phyloP scores from a whole-genome alignment of 64 coral and sea anemone species.

The Montipora sp. region DNA sequence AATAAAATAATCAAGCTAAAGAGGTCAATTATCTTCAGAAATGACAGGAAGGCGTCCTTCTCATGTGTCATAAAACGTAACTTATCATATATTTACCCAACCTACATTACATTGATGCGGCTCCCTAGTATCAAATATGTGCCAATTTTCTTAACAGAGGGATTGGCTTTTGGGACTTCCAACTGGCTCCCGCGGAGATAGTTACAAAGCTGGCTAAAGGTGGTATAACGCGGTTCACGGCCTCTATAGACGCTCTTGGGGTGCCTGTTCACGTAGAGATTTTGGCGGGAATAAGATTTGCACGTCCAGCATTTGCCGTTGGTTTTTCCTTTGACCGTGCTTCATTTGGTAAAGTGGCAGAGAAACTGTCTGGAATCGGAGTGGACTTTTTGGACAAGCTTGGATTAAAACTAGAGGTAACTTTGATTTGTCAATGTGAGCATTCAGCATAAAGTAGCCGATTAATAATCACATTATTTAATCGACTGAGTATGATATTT shows the following conservation, averaged over 20 bases:
- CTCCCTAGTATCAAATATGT: neutral
- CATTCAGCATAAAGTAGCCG: too few relatives aligned
- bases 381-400: conserved; percentile 87
- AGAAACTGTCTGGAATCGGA: conserved; percentile 80
- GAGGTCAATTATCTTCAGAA: too few relatives aligned
- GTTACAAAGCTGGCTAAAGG: conserved; percentile 61
- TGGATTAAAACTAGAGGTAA: conserved; percentile 90
- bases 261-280: conserved; percentile 94
- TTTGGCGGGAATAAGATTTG: conserved; percentile 44
- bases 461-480: neutral
- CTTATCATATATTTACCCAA: too few relatives aligned
- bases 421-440: too few relatives aligned
- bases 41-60: too few relatives aligned
- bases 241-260: conserved; percentile 72
- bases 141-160: neutral
- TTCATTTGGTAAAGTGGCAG: conserved; percentile 84
- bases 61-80: too few relatives aligned
- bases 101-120: neutral
- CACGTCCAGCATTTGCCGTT: conserved; percentile 64
- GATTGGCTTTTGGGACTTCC: conserved; percentile 80
- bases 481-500: neutral
- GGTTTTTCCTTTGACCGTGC: conserved; percentile 93
- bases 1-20: too few relatives aligned
- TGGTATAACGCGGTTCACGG: conserved; percentile 76
- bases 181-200: conserved; percentile 67